Evolutionary conservation across 2,888 invertebrate genomes (phyloP), one percentile per base, ranked within the genome.

Genomic region (Philereme vetulata): DNA sequence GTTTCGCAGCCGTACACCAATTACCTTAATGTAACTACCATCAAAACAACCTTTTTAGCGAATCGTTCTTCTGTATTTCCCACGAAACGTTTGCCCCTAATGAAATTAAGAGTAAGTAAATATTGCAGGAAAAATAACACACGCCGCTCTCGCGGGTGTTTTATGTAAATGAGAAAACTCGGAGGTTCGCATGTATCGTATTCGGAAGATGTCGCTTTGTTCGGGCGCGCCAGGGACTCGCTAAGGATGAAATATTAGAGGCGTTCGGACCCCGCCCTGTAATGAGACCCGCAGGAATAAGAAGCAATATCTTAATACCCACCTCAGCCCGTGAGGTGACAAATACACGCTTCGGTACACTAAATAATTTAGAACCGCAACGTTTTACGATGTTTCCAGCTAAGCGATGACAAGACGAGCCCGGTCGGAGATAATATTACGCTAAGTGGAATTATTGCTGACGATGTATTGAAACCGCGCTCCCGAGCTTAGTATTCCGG

Each of bases 291-390:
- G 70, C 71, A 82, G 90, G 92, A 88, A 86, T 88, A 88, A 82
- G 82, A 80, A 85, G 90, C 88, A 91, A 91, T 91, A 90, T 90
- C 91, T 87, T 92, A 90, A 90, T 90, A 91, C 84, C 82, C 77
- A 80, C 83, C 86, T 77, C 78, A 81, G 83, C 82, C 82, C 77
- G 76, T 21, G 21, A 78, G 81, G 86, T 90, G 90, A 92, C 90
- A 90, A 90, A 90, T 89, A 86, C 85, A 79, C 80, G 86, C 84
- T 83, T 81, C 81, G 80, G 83, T 88, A 89, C 84, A 81, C 88
- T 88, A 85, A 85, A 90, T 90, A 89, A 91, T 90, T 90, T 90
- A 90, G 88, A 87, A 88, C 84, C 81, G 78, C 77, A 76, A 66
- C 78, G 77, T 81, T 82, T 83, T 84, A 84, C 81, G 81, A 79